These are phyloP conservation scores for Pelobates cultripes DNA, from an alignment of 2,797 vertebrate species.

Conservation along the genomic window DNA sequence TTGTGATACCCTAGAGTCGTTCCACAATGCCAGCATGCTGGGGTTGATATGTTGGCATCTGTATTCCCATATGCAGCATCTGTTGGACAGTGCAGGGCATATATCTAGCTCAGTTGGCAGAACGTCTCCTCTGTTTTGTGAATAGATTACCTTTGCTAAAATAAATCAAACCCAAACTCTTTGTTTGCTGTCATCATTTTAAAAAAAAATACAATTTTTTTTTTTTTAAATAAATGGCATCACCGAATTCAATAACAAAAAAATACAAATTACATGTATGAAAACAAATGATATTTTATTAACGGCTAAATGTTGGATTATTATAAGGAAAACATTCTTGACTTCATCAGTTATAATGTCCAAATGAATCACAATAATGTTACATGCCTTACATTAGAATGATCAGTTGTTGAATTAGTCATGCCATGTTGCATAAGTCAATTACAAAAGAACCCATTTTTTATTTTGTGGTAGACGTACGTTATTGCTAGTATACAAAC, in stretches of 20 bases:
- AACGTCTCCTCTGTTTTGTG: constrained; percentile 25
- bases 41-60: constrained; percentile 29
- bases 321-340: neutral
- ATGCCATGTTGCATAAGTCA: no score
- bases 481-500: no score
- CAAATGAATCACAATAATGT: neutral
- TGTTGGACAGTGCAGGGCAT: constrained; percentile 41
- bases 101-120: constrained; percentile 25
- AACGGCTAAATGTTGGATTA: neutral
- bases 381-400: no score
- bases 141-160: constrained; percentile 35
- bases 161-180: neutral
- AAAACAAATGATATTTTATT: neutral
- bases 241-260: neutral
- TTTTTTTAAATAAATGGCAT: neutral
- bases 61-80: constrained; percentile 2
- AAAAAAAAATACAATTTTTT: neutral
- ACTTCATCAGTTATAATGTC: neutral
- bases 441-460: no score
- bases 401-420: no score
- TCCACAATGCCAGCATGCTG: constrained; percentile 2
- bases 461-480: no score
- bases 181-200: neutral
- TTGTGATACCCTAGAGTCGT: constrained; percentile 6
- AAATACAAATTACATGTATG: neutral